Percentiles rank a stretch among this genome's conserved stretches.
Evolutionary conservation across 1,140 invertebrate species (phyloP).

Genomic region (Pantala flavescens): DNA sequence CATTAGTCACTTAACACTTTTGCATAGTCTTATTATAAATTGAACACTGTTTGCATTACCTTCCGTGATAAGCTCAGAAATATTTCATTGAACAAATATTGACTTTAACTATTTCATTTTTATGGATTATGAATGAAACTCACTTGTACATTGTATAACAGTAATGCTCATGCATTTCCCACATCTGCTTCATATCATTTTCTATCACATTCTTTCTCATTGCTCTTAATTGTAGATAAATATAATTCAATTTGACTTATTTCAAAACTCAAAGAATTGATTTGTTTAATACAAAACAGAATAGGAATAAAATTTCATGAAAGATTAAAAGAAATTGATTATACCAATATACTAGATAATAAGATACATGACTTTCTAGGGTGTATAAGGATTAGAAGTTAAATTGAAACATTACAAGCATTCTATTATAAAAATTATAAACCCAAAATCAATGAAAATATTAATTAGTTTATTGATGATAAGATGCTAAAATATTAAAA

Average conservation of each 20-base stretch:
- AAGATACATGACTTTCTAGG: not conserved
- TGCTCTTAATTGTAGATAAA: not conserved
- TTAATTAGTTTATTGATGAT: no score
- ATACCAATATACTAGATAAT: not conserved
- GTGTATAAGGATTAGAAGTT: no score
- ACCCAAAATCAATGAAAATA: no score
- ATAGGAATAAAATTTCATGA: not conserved
- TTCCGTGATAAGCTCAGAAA: not conserved
- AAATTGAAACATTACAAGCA: no score
- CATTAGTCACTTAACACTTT: conserved; percentile 1
- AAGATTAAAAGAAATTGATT: not conserved
- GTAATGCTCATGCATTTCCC: not conserved
- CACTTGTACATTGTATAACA: not conserved
- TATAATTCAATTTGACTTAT: not conserved
- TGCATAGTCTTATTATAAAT: not conserved
- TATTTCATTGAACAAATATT: conserved; percentile 11
- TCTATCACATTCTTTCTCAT: not conserved
- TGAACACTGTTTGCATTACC: not conserved
- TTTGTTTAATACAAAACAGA: no score
- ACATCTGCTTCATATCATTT: not conserved
- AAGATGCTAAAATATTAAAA: no score
- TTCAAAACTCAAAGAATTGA: not conserved
- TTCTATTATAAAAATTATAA: no score
- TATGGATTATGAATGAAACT: not conserved
- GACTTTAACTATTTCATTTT: not conserved